A percentile compares a stretch with the other conserved stretches of the same genome.
These are phyloP conservation scores for Cataglyphis albicans DNA, from an alignment of 2,888 invertebrate genomes.

Conservation along the genomic window DNA sequence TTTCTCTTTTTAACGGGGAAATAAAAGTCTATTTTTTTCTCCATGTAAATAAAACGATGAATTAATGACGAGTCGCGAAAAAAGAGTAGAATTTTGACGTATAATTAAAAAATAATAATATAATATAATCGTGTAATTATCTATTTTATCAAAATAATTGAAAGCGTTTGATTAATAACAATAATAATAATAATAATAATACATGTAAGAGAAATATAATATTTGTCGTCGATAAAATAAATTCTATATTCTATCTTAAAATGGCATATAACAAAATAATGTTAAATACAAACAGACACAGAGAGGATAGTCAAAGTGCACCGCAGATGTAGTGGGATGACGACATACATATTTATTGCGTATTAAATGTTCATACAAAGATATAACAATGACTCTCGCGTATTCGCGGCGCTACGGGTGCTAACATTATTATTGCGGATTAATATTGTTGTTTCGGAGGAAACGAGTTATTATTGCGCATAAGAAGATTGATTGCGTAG, in stretches of 20 bases:
- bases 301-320: not conserved
- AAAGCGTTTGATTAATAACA: not conserved
- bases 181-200: not conserved
- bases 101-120: not conserved
- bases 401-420: conserved; percentile 75
- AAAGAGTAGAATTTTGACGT: not conserved
- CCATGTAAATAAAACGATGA: not conserved
- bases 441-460: conserved; percentile 63
- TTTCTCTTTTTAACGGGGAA: not conserved
- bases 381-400: conserved; percentile 81
- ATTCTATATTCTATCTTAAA: not conserved
- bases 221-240: conserved; percentile 4
- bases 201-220: not conserved
- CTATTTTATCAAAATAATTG: not conserved
- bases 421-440: conserved; percentile 71
- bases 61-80: not conserved
- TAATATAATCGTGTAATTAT: not conserved
- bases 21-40: not conserved
- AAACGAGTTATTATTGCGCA: conserved; percentile 58
- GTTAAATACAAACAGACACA: not conserved
- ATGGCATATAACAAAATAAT: not conserved
- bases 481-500: conserved; percentile 39
- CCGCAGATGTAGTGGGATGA: conserved; percentile 64
- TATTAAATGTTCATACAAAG: conserved; percentile 83
- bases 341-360: conserved; percentile 81